phyloP scores from a whole-genome alignment of 2,113 vertebrate genomes.

The Ciconia boyciana region DNA sequence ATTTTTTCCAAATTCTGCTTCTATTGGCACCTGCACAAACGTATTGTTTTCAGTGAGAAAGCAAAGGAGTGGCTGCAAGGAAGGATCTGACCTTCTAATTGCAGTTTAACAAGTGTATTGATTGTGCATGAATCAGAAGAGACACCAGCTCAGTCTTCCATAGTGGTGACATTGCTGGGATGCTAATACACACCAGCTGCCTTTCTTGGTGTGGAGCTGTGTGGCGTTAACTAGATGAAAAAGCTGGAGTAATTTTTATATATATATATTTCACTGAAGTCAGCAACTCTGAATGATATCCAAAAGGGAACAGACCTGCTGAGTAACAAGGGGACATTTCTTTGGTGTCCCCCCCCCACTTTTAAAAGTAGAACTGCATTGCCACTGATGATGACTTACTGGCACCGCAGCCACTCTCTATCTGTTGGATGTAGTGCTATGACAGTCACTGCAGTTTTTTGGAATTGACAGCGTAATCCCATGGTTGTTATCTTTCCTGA shows the following conservation, averaged over 20 bases:
- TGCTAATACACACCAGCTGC: not conserved
- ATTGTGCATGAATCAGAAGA: not conserved
- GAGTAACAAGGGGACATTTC: not conserved
- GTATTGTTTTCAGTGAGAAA: not conserved
- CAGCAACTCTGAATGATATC: not conserved
- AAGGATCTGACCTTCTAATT: not conserved
- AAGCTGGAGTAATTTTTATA: not conserved
- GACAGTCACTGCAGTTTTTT: constrained; percentile 9
- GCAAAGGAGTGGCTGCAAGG: not conserved
- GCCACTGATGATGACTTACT: not conserved
- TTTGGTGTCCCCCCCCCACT: not conserved
- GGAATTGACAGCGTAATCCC: not conserved
- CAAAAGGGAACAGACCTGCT: not conserved
- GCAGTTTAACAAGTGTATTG: not conserved
- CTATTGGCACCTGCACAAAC: not conserved
- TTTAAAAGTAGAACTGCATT: not conserved
- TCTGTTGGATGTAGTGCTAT: not conserved
- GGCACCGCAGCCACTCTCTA: not conserved
- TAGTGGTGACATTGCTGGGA: not conserved
- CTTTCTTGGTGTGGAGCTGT: not conserved
- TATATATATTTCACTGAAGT: not conserved
- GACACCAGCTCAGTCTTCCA: not conserved
- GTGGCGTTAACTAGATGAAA: not conserved
- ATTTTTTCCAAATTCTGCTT: not conserved
- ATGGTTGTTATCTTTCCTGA: constrained; percentile 14